Percentiles rank a stretch among this genome's conserved stretches.
These are phyloP conservation scores for Anoplius nigerrimus DNA, from an alignment of 2,888 invertebrate genomes.

Conservation along the genomic window DNA sequence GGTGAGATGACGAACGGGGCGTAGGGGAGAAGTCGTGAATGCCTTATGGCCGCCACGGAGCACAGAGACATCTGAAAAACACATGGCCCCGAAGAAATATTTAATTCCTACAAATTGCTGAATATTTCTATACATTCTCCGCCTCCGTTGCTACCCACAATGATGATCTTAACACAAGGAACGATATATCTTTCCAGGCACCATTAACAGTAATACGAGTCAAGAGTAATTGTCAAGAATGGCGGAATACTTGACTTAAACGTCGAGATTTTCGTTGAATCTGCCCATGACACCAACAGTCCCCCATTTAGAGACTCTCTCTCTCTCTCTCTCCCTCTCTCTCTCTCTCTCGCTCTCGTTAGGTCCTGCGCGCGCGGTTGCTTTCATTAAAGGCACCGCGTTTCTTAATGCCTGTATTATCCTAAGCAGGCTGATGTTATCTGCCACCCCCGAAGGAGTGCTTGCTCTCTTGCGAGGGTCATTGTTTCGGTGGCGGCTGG, in stretches of 20 bases:
- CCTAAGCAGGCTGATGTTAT: conserved; percentile 43
- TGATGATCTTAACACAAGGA: no score
- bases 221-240: background rate
- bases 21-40: conserved; percentile 34
- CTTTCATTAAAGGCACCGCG: conserved; percentile 34
- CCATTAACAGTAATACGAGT: no score
- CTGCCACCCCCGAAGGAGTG: conserved; percentile 41
- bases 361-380: background rate
- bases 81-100: conserved; percentile 35
- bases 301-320: no score
- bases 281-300: background rate
- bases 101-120: conserved; percentile 45
- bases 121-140: background rate
- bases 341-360: background rate
- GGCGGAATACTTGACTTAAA: background rate
- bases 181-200: no score
- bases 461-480: conserved; percentile 34
- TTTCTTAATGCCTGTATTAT: conserved; percentile 39
- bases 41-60: conserved; percentile 59
- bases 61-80: conserved; percentile 55
- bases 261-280: background rate
- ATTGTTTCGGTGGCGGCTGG: conserved; percentile 41
- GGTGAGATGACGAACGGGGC: background rate
- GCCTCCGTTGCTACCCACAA: no score
- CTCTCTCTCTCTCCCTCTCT: background rate